Conservation (phyloP, 2,797 vertebrate species). For the Diplodus sargus region DNA sequence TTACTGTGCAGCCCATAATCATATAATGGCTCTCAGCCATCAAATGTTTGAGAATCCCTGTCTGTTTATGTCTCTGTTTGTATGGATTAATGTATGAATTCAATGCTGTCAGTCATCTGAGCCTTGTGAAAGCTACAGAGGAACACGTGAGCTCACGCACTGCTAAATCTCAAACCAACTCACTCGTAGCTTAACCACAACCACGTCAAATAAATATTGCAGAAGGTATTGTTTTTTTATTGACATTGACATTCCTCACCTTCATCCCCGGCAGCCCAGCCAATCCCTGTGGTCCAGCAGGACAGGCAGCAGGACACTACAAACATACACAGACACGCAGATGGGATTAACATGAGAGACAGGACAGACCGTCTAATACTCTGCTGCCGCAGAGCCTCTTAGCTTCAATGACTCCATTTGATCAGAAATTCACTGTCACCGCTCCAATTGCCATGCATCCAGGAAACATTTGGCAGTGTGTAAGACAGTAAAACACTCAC, state of each 20-base stretch:
- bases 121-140: background rate
- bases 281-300: slow-evolving; percentile 83
- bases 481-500: slow-evolving; percentile 80
- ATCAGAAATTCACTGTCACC: slow-evolving; percentile 39
- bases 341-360: background rate
- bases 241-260: slow-evolving; percentile 70
- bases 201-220: background rate
- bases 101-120: background rate
- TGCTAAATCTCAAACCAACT: background rate
- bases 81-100: background rate
- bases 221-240: background rate
- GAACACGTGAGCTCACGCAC: background rate
- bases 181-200: background rate
- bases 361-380: slow-evolving; percentile 22
- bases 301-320: slow-evolving; percentile 85
- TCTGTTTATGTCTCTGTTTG: background rate
- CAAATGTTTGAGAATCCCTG: too few relatives aligned
- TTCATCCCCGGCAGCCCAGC: slow-evolving; percentile 85
- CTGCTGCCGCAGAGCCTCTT: slow-evolving; percentile 9
- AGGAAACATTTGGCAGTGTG: slow-evolving; percentile 50
- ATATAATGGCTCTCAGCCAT: too few relatives aligned
- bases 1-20: too few relatives aligned
- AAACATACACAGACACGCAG: slow-evolving; percentile 34
- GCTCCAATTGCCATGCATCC: slow-evolving; percentile 55
- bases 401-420: slow-evolving; percentile 29